These are phyloP conservation scores for Eurystomus glaucurus DNA, from an alignment of 2,797 vertebrate species.

Conservation along the genomic window DNA sequence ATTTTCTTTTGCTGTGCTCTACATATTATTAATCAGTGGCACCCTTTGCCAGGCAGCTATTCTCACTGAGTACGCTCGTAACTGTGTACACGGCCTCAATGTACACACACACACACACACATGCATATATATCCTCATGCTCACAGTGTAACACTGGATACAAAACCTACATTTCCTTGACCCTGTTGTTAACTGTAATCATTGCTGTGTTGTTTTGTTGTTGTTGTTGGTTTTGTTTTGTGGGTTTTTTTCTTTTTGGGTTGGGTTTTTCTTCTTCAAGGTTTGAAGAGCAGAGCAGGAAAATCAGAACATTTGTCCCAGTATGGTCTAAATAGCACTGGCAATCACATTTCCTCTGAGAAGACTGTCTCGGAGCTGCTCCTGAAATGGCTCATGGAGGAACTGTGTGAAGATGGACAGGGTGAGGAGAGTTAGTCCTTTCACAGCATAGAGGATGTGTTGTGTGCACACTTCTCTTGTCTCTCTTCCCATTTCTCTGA, in stretches of 20 bases:
- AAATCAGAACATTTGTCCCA: not conserved
- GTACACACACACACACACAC: not conserved
- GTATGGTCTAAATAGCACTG: not conserved
- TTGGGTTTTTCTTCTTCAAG: not conserved
- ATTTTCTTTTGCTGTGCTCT: not conserved
- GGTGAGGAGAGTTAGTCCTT: not conserved
- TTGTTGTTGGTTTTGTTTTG: not conserved
- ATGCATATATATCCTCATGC: not conserved
- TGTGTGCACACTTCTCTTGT: not conserved
- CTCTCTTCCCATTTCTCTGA: not conserved
- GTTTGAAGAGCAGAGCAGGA: not conserved
- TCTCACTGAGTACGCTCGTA: not conserved
- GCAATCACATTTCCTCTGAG: not conserved
- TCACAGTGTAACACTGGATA: not conserved
- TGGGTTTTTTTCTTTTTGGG: not conserved
- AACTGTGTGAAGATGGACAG: conserved; percentile 41
- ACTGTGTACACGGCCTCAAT: no score
- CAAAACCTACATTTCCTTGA: not conserved
- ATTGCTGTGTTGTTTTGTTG: not conserved
- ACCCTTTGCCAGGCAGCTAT: not conserved
- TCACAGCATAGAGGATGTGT: fast-evolving
- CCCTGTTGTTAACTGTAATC: not conserved
- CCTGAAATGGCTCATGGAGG: conserved; percentile 37
- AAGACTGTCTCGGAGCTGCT: fast-evolving
- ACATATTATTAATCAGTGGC: not conserved